Percentiles rank a stretch among this genome's conserved stretches.
Evolutionary conservation across 2,113 vertebrate genomes (phyloP).

Genomic region (Forbesichthys papilliferus): DNA sequence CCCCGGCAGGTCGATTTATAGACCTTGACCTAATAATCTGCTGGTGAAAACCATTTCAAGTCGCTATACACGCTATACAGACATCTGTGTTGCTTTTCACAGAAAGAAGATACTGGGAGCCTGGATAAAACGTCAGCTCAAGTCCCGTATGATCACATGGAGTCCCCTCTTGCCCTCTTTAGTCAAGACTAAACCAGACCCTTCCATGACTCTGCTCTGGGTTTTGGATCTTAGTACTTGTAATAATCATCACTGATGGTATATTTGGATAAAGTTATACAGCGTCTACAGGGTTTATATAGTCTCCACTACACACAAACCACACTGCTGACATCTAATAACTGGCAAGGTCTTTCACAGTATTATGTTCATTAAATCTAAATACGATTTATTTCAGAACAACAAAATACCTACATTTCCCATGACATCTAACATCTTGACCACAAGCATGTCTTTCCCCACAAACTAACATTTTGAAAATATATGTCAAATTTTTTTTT

Average conservation of each 20-base stretch:
- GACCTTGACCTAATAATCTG: conserved; percentile 35
- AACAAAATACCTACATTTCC: conserved; percentile 38
- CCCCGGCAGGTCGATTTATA: conserved; percentile 26
- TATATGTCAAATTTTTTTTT: too few species aligned
- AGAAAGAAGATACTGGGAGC: not conserved
- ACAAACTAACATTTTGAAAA: too few species aligned
- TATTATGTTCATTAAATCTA: conserved; percentile 42
- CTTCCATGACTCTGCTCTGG: conserved; percentile 25
- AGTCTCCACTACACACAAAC: conserved; percentile 56
- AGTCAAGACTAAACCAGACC: conserved; percentile 10
- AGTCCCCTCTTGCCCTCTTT: conserved; percentile 9
- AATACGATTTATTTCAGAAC: conserved; percentile 27
- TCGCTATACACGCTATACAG: conserved; percentile 5
- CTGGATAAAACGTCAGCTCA: not conserved
- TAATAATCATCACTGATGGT: conserved; percentile 46
- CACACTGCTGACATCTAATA: conserved; percentile 34
- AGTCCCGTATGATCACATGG: not conserved
- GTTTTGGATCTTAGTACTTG: conserved; percentile 9
- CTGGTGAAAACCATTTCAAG: conserved; percentile 30
- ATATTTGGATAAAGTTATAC: conserved; percentile 42
- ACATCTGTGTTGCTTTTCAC: not conserved
- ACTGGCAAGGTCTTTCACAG: conserved; percentile 57
- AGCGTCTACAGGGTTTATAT: conserved; percentile 36
- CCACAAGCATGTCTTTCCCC: not conserved
- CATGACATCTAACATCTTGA: conserved; percentile 20